Base-by-base conservation (phyloP, 1,140 invertebrate genomes). In the Aethina tumida region DNA sequence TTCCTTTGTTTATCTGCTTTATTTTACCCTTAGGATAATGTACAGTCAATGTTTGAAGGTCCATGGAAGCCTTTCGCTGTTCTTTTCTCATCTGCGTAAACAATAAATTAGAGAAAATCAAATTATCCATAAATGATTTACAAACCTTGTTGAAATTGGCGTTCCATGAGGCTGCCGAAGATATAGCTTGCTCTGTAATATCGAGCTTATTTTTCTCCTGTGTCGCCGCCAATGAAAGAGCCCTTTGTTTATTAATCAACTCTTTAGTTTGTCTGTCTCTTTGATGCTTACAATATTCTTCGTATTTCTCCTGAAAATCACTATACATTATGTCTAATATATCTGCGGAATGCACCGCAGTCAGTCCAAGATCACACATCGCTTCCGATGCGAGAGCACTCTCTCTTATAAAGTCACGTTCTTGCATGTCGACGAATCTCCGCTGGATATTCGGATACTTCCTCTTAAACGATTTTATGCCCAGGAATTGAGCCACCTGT, bases 301-400 rank as follows among this genome's bases (percentile, higher is more conserved):
- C 86, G 59, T 93, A 97, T 59, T 96, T 95, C 29, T 86, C 83
- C 21, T 87, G 90, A 65, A 94, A 97, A 63, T 97, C 93, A 31
- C 81, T 79, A 44, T 82, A 83, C 88, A 97, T 94, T 19, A 97
- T 81, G 55, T 97, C 93, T 44, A 94, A 64, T 14, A 97, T 87
- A 62, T 97, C 92, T 17, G 85, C 82, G 50, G 85, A 88, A 46
- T 79, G 79, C 4, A 97, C 73, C 3, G 91, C 91, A 9, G 92
- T 96, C 39, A 97, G 70, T 53, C 92, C 90, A 77, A 94, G 69
- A 66, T 95, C 89, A 67, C 89, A 94, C 65, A 95, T 84, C 13
- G 81, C 79, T 65, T 96, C 92, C 14, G 84, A 84, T 1, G 94
- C 91, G 29, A 93, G 68, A 25, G 80, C 81, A 59, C 39, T 51